phyloP scores from a whole-genome alignment of 1,140 invertebrate species.

The Pachyrhynchus sulphureomaculatus region DNA sequence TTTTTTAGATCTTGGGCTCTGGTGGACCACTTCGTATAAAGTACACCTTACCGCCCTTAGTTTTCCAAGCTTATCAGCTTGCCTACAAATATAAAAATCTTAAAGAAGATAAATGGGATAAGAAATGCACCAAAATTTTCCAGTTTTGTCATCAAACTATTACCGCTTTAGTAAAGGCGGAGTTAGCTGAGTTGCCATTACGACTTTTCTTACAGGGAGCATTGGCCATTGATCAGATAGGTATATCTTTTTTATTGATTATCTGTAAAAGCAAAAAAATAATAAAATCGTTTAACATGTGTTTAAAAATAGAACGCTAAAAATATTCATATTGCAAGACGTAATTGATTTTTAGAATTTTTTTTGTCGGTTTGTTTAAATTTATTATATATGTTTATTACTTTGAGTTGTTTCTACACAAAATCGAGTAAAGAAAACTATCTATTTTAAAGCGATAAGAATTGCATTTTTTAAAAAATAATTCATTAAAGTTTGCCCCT shows the following conservation, averaged over 20 bases:
- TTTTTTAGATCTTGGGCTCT: constrained; percentile 66
- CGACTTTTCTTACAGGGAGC: constrained; percentile 94
- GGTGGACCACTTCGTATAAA: constrained; percentile 87
- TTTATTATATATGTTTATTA: too few species aligned
- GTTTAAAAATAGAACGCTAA: too few species aligned
- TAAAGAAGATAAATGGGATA: constrained; percentile 93
- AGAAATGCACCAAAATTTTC: constrained; percentile 97
- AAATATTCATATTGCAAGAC: not conserved
- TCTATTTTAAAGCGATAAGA: too few species aligned
- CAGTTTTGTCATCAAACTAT: constrained; percentile 97
- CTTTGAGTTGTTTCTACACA: too few species aligned
- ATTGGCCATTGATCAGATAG: constrained; percentile 86
- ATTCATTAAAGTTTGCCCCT: too few species aligned
- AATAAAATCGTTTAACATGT: not conserved
- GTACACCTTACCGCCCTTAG: constrained; percentile 92
- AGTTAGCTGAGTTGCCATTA: constrained; percentile 89
- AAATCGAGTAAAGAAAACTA: too few species aligned
- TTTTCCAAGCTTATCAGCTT: constrained; percentile 92
- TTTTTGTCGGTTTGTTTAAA: too few species aligned
- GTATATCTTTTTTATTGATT: constrained; percentile 35
- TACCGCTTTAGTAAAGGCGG: constrained; percentile 88
- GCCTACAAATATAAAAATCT: constrained; percentile 81
- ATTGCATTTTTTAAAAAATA: too few species aligned
- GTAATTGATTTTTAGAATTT: not conserved
- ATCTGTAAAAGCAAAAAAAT: not conserved